phyloP scores from a whole-genome alignment of 2,113 vertebrate species.

The Pomatorhinus ruficollis region DNA sequence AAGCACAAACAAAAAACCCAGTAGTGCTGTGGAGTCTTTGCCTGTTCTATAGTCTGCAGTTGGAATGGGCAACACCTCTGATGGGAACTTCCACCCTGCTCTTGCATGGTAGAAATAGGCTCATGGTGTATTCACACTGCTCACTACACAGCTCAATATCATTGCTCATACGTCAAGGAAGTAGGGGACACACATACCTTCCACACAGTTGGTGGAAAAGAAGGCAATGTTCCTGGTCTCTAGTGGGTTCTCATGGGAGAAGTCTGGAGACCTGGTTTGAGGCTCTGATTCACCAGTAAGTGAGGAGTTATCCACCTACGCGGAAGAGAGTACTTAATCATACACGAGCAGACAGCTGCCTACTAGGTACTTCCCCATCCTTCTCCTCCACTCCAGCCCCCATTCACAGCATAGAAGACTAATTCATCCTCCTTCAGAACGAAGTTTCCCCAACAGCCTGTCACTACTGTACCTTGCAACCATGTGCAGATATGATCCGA shows the following conservation, averaged over 20 bases:
- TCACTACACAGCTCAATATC: neutral
- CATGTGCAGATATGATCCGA: conserved; percentile 92
- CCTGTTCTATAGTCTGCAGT: fast-evolving
- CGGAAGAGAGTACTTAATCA: neutral
- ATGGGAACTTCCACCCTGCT: neutral
- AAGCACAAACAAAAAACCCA: neutral
- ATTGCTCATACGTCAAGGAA: neutral
- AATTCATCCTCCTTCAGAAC: neutral
- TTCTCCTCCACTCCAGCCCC: neutral
- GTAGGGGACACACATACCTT: conserved; percentile 64
- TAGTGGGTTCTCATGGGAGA: conserved; percentile 81
- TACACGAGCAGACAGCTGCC: neutral
- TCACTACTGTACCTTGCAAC: conserved; percentile 86
- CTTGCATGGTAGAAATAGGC: neutral
- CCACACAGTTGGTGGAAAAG: conserved; percentile 85
- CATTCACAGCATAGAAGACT: neutral
- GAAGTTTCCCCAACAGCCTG: neutral
- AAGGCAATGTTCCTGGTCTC: conserved; percentile 86
- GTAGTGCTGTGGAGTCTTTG: neutral
- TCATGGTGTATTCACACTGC: neutral
- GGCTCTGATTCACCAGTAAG: conserved; percentile 87
- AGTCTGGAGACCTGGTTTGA: conserved; percentile 82
- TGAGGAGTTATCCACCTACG: conserved; percentile 96
- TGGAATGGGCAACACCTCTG: neutral
- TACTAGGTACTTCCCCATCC: neutral